Conservation (phyloP, 2,113 vertebrate species). For the Hypomesus transpacificus region DNA sequence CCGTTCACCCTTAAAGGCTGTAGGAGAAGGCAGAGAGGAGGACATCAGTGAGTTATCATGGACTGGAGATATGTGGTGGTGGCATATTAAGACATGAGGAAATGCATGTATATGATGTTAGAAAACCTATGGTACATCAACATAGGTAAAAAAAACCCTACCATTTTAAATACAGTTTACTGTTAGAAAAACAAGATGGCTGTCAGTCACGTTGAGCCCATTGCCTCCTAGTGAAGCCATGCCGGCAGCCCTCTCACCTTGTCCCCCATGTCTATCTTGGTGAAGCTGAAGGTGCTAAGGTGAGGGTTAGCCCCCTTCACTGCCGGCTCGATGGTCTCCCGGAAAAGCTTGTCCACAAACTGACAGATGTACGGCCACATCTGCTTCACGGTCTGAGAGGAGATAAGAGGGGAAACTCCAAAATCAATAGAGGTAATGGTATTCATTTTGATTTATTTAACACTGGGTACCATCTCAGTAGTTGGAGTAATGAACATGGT, state of each 20-base stretch:
- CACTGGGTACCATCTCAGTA: too few species aligned
- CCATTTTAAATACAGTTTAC: too few species aligned
- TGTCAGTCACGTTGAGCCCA: not conserved
- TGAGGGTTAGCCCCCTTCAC: conserved; percentile 86
- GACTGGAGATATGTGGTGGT: too few species aligned
- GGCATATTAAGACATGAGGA: too few species aligned
- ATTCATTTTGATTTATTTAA: too few species aligned
- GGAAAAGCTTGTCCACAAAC: conserved; percentile 93
- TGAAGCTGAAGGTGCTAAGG: conserved; percentile 90
- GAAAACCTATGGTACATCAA: too few species aligned
- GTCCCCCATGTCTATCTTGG: conserved; percentile 90
- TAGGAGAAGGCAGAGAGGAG: conserved; percentile 33
- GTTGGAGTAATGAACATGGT: too few species aligned
- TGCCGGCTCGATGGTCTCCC: conserved; percentile 93
- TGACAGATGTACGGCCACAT: conserved; percentile 99
- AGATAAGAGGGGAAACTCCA: not conserved
- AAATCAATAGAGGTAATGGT: too few species aligned
- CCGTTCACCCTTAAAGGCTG: conserved; percentile 94
- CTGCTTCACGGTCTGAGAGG: conserved; percentile 88
- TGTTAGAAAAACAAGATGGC: not conserved
- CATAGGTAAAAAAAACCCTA: too few species aligned
- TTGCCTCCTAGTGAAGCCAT: not conserved
- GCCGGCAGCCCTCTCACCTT: conserved; percentile 74
- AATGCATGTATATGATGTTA: too few species aligned
- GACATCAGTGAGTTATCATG: not conserved